Percentiles rank a stretch among this genome's conserved stretches.
These are phyloP conservation scores for Parascotia fuliginaria DNA, from an alignment of 2,888 invertebrate genomes.

Conservation along the genomic window DNA sequence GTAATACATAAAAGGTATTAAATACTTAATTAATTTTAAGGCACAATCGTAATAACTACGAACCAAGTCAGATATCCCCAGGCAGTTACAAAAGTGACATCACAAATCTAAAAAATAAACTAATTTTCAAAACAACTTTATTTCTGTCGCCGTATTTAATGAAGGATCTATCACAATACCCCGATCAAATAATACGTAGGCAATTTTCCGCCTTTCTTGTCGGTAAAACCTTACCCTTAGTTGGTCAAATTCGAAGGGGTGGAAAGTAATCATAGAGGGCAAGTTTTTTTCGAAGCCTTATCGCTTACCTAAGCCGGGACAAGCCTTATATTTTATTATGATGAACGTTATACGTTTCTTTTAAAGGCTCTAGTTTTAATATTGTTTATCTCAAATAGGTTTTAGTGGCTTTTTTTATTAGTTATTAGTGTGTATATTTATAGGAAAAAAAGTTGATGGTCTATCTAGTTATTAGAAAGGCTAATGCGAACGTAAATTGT, in stretches of 20 bases:
- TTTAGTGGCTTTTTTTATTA: not conserved
- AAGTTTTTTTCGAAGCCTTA: conserved; percentile 43
- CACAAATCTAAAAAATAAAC: too few relatives aligned
- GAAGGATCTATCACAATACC: not conserved
- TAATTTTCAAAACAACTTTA: not conserved
- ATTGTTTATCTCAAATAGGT: not conserved
- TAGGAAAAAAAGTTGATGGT: too few relatives aligned
- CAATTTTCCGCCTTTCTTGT: conserved; percentile 31
- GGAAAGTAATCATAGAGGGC: conserved; percentile 41
- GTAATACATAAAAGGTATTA: too few relatives aligned
- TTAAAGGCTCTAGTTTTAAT: conserved; percentile 11
- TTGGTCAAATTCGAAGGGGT: conserved; percentile 23
- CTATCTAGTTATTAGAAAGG: too few relatives aligned
- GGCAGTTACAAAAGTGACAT: too few relatives aligned
- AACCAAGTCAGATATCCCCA: too few relatives aligned
- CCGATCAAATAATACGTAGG: conserved; percentile 4
- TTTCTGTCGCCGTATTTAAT: not conserved
- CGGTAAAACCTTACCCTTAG: conserved; percentile 15
- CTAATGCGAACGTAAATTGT: too few relatives aligned
- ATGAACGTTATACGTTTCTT: conserved; percentile 34
- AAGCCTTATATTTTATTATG: conserved; percentile 42
- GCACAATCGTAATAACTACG: too few relatives aligned
- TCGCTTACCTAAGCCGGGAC: conserved; percentile 37
- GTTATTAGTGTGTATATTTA: not conserved
- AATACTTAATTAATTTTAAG: too few relatives aligned